phyloP scores from a whole-genome alignment of 2,113 vertebrate species.

The Hippopotamus amphibius region DNA sequence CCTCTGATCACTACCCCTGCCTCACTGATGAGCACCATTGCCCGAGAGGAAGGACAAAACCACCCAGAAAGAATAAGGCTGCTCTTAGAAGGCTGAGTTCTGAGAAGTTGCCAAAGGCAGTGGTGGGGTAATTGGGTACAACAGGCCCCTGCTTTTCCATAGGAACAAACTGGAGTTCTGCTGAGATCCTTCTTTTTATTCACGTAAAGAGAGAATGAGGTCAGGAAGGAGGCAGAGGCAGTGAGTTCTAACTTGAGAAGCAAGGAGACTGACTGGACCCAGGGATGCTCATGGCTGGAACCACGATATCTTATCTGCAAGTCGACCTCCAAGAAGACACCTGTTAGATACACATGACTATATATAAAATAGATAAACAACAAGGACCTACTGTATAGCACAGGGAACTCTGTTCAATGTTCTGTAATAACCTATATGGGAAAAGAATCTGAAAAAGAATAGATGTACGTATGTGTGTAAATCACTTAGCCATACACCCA shows the following conservation, averaged over 20 bases:
- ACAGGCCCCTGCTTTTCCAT: background rate
- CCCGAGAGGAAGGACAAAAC: background rate
- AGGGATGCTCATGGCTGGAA: background rate
- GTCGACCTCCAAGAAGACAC: background rate
- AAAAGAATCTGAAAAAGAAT: background rate
- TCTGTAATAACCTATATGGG: background rate
- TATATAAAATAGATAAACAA: background rate
- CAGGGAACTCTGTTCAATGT: background rate
- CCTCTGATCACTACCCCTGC: background rate
- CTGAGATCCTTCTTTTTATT: background rate
- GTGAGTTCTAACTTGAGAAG: slow-evolving; percentile 17
- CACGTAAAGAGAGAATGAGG: background rate
- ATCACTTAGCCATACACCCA: background rate
- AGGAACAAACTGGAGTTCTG: background rate
- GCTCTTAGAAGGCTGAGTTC: background rate
- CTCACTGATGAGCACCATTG: background rate
- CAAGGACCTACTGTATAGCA: background rate
- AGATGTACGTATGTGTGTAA: background rate
- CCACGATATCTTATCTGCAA: background rate
- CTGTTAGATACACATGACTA: background rate
- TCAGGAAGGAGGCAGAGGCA: background rate
- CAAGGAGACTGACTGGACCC: background rate
- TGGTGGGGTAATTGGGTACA: background rate
- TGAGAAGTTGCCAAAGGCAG: background rate
- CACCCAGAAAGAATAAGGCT: background rate